Evolutionary conservation across 1,140 invertebrate species (phyloP).

Genomic region (Polypedilum vanderplanki): DNA sequence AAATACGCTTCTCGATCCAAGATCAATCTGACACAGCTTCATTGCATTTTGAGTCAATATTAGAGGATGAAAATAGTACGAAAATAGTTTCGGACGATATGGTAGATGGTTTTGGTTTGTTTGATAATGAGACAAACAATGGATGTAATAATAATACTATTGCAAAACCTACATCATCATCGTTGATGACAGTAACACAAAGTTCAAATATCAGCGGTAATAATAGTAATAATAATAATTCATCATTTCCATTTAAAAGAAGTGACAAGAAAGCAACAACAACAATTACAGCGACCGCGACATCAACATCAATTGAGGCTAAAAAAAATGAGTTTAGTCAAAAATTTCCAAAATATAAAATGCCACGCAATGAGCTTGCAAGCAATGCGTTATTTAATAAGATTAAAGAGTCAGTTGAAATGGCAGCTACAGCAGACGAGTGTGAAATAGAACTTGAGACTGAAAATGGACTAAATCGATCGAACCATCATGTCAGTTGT

Average conservation of each 20-base stretch:
- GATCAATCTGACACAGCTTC: constrained; percentile 39
- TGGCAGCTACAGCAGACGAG: constrained; percentile 31
- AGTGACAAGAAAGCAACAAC: neutral
- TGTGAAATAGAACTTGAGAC: constrained; percentile 39
- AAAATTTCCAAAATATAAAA: constrained; percentile 24
- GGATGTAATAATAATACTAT: too few species aligned
- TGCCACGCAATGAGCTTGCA: constrained; percentile 39
- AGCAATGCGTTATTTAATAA: constrained; percentile 44
- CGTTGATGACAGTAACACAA: too few species aligned
- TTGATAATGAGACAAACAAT: constrained; percentile 29
- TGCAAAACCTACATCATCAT: too few species aligned
- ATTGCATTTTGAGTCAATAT: constrained; percentile 41
- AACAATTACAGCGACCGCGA: neutral
- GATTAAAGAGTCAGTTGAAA: constrained; percentile 41
- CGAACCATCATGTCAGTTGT: constrained; percentile 76
- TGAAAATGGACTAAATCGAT: constrained; percentile 41
- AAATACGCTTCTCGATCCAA: neutral
- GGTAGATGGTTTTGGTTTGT: constrained; percentile 42
- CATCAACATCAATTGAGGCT: constrained; percentile 31
- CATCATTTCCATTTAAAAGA: neutral
- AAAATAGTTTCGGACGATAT: constrained; percentile 39
- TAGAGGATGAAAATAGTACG: constrained; percentile 40
- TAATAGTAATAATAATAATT: constrained; percentile 1
- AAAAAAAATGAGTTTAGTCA: constrained; percentile 31
- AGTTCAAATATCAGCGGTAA: neutral